Percentiles rank a stretch among this genome's conserved stretches.
These are phyloP conservation scores for Psittacula derbiana DNA, from an alignment of 2,797 vertebrate genomes.

Conservation along the genomic window DNA sequence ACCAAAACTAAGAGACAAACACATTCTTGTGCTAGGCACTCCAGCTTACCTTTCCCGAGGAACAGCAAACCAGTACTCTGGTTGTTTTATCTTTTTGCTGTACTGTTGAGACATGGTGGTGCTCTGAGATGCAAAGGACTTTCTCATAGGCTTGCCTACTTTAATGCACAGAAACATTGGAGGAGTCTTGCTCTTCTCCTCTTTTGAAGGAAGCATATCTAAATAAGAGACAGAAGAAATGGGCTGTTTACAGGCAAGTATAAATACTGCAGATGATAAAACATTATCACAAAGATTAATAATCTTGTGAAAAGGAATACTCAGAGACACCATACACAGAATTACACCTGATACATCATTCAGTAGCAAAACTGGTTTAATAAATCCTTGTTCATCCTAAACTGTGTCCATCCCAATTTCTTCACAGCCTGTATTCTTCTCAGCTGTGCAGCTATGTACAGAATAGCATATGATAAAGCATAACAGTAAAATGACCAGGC, in stretches of 20 bases:
- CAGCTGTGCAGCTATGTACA: background rate
- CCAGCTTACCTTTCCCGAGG: slow-evolving; percentile 90
- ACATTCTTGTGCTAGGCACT: background rate
- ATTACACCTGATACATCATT: background rate
- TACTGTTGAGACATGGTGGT: slow-evolving; percentile 84
- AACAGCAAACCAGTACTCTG: slow-evolving; percentile 98
- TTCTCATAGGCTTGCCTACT: slow-evolving; percentile 97
- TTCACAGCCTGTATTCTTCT: background rate
- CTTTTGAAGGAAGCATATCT: slow-evolving; percentile 94
- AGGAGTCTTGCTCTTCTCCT: slow-evolving; percentile 95
- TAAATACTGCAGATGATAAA: background rate
- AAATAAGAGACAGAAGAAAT: slow-evolving; percentile 17
- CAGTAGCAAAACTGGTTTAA: background rate
- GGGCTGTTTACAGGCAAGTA: background rate
- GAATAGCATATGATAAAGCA: background rate
- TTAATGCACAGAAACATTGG: slow-evolving; percentile 99
- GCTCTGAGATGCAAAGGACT: slow-evolving; percentile 87
- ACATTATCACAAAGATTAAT: background rate
- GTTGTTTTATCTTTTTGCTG: slow-evolving; percentile 83
- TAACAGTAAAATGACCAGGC: background rate
- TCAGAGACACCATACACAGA: background rate
- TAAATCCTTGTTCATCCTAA: background rate
- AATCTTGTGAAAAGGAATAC: background rate
- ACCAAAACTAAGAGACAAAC: background rate
- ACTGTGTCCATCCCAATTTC: background rate